Evolutionary conservation across 1,140 invertebrate genomes (phyloP), one percentile per base, ranked within the genome.

Genomic region (Nylanderia fulva): DNA sequence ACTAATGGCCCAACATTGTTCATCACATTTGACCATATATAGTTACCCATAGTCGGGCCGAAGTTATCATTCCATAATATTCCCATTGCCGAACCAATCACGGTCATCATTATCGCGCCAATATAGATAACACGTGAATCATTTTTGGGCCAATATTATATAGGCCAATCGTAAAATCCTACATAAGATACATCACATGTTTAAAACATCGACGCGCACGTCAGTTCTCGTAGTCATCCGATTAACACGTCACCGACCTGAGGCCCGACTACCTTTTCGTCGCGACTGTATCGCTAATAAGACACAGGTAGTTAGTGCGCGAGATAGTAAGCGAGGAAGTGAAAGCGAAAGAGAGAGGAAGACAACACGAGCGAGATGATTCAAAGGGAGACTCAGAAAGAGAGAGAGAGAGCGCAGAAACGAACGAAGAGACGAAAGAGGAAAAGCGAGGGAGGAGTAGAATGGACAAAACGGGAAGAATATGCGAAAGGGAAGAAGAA

Each of bases 241-340:
- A 93, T 93, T 93, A 93, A 93, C 92, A 92, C 92, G 92, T 92
- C 93, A 94, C 88, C 89, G 74, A 86, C 88, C 84, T 88, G 82
- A 86, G 11, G 72, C 86, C 85, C 48, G 90, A 93, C 91, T 93
- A 93, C 89, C 93, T 95, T 94, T 94, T 93, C 90, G 85, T 92
- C 86, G 92, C 90, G 93, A 93, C 93, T 95, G 93, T 95, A 95
- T 94, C 90, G 92, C 93, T 94, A 95, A 95, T 94, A 94, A 92
- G 92, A 93, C 93, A 93, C 90, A 93, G 91, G 91, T 93, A 91
- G 93, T 92, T 92, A 92, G 91, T 91, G 88, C 77, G 79, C 84
- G 88, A 79, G 88, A 85, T 82, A 71, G 74, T 91, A 69, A 89
- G 85, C 89, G 74, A 79, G 84, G 61, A 74, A 58, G 63, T 58